Base-by-base conservation (phyloP, 2,113 vertebrate species). In the Urocolius indicus region DNA sequence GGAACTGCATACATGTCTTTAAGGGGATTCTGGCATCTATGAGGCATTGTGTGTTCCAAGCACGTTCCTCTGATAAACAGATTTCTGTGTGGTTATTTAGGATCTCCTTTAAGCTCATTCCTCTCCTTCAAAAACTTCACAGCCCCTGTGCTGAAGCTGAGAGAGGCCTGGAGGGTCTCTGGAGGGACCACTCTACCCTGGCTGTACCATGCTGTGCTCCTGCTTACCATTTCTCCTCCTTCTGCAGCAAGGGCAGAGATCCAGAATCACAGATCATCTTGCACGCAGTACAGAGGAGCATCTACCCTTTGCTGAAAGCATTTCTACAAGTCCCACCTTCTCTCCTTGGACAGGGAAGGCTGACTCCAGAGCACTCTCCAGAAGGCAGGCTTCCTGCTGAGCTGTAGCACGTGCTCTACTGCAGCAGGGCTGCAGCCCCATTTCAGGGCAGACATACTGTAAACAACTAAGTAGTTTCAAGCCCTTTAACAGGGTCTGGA, bases 171-270 rank as follows among this genome's bases (percentile, higher is more conserved):
- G 15, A 48, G 10, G 61, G 34, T 59, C 38, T 54, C 72, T 49
- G 18, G 19, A 59, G 69, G 30, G 26, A 74, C 49, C 24, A 9
- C 55, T 16, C 45, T 13, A 65, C 32, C n/a, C n/a, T 43, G 41
- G 32, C 18, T 15, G 30, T 30, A 34, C 38, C 34, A 11, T 0
- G 10, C 90, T 43, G 46, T 34, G 26, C 41, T 90, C 52, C 74
- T 36, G 21, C 79, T 66, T 52, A 66, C 16, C 36, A 5, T 46
- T 52, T 49, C 87, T 79, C 55, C 67, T 82, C 63, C 13, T 78
- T 30, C 90, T 80, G 83, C 72, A 74, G 67, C 66, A 65, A 93
- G 58, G 91, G 74, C 69, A 90, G 34, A 80, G 78, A 90, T 76
- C 51, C 78, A 87, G 38, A 67, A 72, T 14, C 20, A 62, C 0